phyloP scores from a whole-genome alignment of 2,888 invertebrate species.

The Cephus pygmeus region DNA sequence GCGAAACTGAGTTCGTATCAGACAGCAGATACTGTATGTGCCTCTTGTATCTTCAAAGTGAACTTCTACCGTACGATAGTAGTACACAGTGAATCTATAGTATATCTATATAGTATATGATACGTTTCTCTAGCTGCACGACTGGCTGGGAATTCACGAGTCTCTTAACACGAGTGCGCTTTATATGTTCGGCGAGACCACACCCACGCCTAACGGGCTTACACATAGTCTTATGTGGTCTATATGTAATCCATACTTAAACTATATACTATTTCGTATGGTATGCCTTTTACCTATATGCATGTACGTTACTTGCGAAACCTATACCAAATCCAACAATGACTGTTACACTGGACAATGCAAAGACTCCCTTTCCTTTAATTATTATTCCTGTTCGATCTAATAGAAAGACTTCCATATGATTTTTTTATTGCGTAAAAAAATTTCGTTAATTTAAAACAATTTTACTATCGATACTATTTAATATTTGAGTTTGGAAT shows the following conservation, averaged over 20 bases:
- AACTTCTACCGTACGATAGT: not conserved
- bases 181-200: not conserved
- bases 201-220: not conserved
- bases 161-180: not conserved
- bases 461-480: not conserved
- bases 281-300: not conserved
- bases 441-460: not conserved
- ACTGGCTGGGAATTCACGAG: not conserved
- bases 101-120: not conserved
- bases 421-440: not conserved
- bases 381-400: not conserved
- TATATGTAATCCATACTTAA: not conserved
- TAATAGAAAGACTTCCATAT: not conserved
- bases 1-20: not conserved
- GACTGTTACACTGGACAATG: not conserved
- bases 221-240: not conserved
- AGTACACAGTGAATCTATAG: not conserved
- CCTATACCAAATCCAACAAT: not conserved
- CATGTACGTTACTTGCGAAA: not conserved
- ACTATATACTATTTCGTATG: not conserved
- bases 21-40: not conserved
- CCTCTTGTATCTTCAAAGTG: not conserved
- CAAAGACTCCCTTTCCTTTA: not conserved
- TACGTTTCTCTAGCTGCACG: not conserved
- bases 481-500: not conserved